Evolutionary conservation across 2,888 invertebrate species (phyloP).

Genomic region (Drosophila planitibia): DNA sequence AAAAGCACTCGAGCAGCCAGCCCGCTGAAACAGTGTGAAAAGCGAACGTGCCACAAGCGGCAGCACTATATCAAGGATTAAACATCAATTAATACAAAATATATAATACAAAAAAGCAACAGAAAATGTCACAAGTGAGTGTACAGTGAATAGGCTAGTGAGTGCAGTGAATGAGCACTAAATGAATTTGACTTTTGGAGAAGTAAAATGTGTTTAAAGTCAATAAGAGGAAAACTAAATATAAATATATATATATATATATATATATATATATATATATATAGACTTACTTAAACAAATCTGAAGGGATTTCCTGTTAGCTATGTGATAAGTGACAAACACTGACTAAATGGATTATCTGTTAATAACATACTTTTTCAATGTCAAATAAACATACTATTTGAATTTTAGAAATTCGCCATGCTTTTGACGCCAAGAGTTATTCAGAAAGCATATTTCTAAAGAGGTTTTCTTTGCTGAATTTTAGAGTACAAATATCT

Average conservation of each 20-base stretch:
- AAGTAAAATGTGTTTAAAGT: neutral
- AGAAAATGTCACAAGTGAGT: conserved; percentile 64
- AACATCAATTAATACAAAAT: conserved; percentile 17
- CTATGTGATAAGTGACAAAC: neutral
- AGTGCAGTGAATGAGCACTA: conserved; percentile 9
- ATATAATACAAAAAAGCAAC: neutral
- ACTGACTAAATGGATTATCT: neutral
- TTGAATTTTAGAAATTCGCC: neutral
- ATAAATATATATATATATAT: neutral
- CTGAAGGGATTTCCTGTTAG: neutral
- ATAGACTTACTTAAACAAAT: neutral
- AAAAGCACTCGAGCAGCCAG: conserved; percentile 53
- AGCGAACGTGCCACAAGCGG: conserved; percentile 53
- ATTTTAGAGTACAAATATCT: neutral
- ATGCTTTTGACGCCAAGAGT: neutral
- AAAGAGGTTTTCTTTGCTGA: neutral
- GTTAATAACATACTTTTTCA: neutral
- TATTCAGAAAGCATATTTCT: neutral
- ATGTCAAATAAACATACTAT: neutral
- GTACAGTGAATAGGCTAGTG: conserved; percentile 12
- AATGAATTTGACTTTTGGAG: neutral
- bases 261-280: neutral
- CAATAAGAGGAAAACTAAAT: neutral
- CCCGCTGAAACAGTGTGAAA: conserved; percentile 58
- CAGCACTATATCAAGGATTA: conserved; percentile 42